Percentiles rank a stretch among this genome's conserved stretches.
phyloP scores from a whole-genome alignment of 2,797 vertebrate genomes.

The Sebastes jordani region DNA sequence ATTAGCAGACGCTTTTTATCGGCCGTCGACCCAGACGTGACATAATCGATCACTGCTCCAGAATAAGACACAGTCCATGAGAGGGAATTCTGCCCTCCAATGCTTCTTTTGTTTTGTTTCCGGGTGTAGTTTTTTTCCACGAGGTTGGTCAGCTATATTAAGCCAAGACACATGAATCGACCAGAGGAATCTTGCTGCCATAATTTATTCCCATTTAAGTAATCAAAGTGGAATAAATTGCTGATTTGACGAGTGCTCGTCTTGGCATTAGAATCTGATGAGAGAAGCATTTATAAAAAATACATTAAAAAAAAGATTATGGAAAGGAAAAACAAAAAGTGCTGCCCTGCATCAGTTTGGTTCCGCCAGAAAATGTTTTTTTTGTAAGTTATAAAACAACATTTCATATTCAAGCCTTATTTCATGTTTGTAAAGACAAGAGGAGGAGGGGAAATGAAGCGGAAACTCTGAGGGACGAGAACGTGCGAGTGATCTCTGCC shows the following conservation, averaged over 20 bases:
- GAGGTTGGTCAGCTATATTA: not conserved
- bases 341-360: slow-evolving; percentile 25
- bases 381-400: slow-evolving; percentile 32
- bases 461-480: not conserved
- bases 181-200: slow-evolving; percentile 1
- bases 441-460: not conserved
- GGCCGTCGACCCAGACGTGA: slow-evolving; percentile 25
- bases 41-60: slow-evolving; percentile 43
- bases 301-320: slow-evolving; percentile 46
- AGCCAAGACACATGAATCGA: slow-evolving; percentile 4
- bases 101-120: not conserved
- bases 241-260: slow-evolving; percentile 38
- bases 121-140: not conserved
- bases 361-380: slow-evolving; percentile 31
- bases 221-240: slow-evolving; percentile 49
- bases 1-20: slow-evolving; percentile 45
- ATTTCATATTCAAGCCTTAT: slow-evolving; percentile 17
- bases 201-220: slow-evolving; percentile 38
- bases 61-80: not conserved
- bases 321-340: slow-evolving; percentile 3
- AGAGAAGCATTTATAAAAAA: slow-evolving; percentile 62
- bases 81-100: not conserved
- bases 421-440: slow-evolving; percentile 25
- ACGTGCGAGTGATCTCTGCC: not conserved
- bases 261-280: slow-evolving; percentile 61